Base-by-base conservation (phyloP, 2,888 invertebrate genomes). In the Gymnocheta viridis region DNA sequence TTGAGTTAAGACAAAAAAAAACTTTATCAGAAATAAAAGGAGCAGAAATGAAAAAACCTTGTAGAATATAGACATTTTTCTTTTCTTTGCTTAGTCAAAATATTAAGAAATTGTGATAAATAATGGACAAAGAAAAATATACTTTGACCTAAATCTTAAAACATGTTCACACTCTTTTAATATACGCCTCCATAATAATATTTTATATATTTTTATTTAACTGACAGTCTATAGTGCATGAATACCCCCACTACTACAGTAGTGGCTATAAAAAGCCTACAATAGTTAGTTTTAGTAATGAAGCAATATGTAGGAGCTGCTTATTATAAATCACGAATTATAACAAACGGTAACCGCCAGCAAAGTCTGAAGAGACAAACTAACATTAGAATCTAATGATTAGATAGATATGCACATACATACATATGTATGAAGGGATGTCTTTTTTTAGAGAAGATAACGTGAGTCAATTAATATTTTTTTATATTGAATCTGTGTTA, bases 231-330 rank as follows among this genome's bases (percentile, higher is more conserved):
- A 12, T 38, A 17, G 6, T 54, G 10, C 27, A 14, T 64, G n/a
- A 4, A 51, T 51, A 51, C 3, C 47, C 1, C 9, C 12, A 49
- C 24, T 14, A n/a, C 22, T 22, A 24, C 67, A 69, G 60, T 60
- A 35, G 35, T 47, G 47, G 14, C 24, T 47, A 60, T 35, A 27
- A 62, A 49, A 62, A 38, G 17, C 17, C 24, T 17, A 70, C 69
- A 56, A 41, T 41, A 19, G 47, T 19, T 47, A 19, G n/a, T n/a
- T 69, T 69, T 27, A 69, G 35, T 22, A 60, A 12, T 24, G 35
- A 22, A 9, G 58, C 17, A 72, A 17, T 62, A 74, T 64, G 73
- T 74, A 62, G 73, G 73, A 51, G 73, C 38, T 38, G 41, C 51
- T 64, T 54, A 64, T 51, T 62, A 38, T 22, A 62, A 62, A 35